Conservation (phyloP, 2,797 vertebrate genomes). For the Pelochelys cantorii region DNA sequence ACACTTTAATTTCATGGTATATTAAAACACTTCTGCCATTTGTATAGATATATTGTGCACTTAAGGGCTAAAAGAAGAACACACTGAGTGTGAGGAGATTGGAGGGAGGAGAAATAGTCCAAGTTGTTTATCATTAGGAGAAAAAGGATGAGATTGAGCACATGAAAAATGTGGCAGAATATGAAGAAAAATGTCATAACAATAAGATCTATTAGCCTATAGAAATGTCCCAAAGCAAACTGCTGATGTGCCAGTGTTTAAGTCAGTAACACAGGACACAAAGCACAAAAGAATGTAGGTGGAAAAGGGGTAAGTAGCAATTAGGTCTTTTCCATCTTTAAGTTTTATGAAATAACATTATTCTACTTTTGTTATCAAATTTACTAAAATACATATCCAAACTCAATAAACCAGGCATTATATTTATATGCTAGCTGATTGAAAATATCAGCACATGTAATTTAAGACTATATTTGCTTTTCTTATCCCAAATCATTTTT, state of each 20-base stretch:
- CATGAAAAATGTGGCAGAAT: not conserved
- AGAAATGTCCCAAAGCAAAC: not conserved
- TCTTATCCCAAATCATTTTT: not conserved
- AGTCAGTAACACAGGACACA: not conserved
- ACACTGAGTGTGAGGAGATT: not conserved
- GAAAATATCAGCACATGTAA: not conserved
- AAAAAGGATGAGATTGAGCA: not conserved
- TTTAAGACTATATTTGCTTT: not conserved
- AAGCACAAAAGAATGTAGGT: not conserved
- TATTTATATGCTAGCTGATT: not conserved
- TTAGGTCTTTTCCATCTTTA: not conserved
- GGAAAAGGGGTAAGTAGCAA: not conserved
- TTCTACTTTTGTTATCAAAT: not conserved
- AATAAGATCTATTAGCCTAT: not conserved
- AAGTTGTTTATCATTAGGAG: not conserved
- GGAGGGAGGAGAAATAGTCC: not conserved
- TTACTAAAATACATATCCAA: not conserved
- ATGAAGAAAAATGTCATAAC: not conserved
- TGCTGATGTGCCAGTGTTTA: not conserved
- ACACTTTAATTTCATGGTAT: not conserved
- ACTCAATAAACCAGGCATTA: not conserved
- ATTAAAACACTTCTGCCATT: not conserved
- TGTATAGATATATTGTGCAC: not conserved
- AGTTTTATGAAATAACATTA: not conserved
- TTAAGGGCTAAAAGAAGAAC: not conserved